These are phyloP conservation scores for Patiria miniata DNA, from an alignment of 35 echinoderm and acorn worm species.

Conservation along the genomic window DNA sequence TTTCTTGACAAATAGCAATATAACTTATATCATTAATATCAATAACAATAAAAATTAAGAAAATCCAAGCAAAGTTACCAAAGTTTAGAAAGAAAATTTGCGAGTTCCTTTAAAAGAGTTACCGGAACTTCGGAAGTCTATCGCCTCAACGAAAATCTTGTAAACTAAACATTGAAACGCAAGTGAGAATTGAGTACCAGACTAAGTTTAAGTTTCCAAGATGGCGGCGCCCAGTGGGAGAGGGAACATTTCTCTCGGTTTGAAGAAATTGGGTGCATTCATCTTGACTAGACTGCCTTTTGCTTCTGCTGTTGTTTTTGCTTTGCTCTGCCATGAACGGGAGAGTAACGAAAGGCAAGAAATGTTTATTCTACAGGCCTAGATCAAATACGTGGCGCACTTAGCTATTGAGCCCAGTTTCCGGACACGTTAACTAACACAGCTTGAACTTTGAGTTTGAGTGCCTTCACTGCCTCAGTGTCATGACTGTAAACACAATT, in stretches of 20 bases:
- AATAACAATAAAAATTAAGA: no score
- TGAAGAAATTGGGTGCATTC: background rate
- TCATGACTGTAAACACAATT: background rate
- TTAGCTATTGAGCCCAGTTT: background rate
- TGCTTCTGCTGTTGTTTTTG: background rate
- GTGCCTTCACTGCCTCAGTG: background rate
- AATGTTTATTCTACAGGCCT: background rate
- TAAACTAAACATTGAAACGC: no score
- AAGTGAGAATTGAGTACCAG: no score
- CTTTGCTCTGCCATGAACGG: background rate
- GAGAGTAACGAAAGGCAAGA: background rate
- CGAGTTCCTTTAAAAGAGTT: no score
- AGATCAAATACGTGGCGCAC: background rate
- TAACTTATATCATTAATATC: no score
- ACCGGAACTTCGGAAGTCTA: no score
- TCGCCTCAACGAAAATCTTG: no score
- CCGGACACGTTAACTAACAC: background rate
- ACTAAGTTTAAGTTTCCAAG: background rate
- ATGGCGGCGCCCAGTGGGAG: background rate
- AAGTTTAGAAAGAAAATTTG: no score
- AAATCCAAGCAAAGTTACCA: no score
- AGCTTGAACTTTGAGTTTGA: background rate
- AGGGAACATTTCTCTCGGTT: background rate
- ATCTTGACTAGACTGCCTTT: background rate
- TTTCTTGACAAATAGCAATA: no score